Evolutionary conservation across 2,113 vertebrate species (phyloP).

Genomic region (Limanda limanda): DNA sequence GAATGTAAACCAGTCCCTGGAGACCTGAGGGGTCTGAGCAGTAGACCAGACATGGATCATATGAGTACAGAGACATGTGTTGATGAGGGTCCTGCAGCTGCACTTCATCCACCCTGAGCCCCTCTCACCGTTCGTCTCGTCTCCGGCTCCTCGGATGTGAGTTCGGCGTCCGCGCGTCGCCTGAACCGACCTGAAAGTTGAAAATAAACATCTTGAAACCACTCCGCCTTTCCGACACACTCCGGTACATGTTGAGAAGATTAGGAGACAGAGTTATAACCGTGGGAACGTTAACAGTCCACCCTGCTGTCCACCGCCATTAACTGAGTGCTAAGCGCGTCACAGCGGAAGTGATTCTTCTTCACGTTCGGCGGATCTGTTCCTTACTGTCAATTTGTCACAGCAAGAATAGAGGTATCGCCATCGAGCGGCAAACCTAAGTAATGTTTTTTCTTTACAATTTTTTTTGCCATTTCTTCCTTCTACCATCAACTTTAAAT

Average conservation of each 20-base stretch:
- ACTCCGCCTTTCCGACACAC: constrained; percentile 59
- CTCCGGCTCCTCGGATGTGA: constrained; percentile 39
- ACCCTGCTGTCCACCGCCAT: constrained; percentile 76
- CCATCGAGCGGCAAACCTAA: constrained; percentile 7
- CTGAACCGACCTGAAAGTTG: constrained; percentile 80
- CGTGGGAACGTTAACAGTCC: constrained; percentile 76
- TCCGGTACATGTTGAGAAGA: constrained; percentile 77
- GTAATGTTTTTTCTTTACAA: no score
- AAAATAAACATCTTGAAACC: constrained; percentile 81
- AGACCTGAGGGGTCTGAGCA: no score
- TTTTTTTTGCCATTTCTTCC: no score
- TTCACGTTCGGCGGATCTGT: constrained; percentile 37
- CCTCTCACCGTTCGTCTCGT: constrained; percentile 57
- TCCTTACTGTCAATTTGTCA: neutral
- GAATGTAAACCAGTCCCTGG: no score
- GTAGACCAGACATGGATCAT: no score
- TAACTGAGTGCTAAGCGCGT: constrained; percentile 53
- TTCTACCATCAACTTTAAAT: no score
- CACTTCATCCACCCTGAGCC: neutral
- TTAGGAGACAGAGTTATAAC: constrained; percentile 77
- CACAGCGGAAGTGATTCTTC: constrained; percentile 62
- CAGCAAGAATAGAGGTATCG: neutral
- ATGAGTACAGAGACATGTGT: no score
- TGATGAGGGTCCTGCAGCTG: no score
- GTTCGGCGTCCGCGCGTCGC: constrained; percentile 37